Evolutionary conservation across 1,140 invertebrate species (phyloP).

Genomic region (Mercenaria mercenaria): DNA sequence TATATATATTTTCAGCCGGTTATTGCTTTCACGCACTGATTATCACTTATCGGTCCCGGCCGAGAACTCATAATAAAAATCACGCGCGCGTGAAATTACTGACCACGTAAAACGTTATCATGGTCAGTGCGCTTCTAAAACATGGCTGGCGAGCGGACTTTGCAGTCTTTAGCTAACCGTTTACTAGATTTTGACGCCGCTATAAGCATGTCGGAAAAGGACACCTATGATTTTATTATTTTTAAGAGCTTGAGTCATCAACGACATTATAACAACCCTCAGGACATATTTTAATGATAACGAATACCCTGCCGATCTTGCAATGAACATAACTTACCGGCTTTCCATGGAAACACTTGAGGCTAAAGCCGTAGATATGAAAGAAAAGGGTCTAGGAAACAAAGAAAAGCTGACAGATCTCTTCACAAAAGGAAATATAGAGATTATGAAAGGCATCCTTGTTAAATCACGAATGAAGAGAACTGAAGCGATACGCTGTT

Average conservation of each 20-base stretch:
- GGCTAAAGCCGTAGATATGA: not conserved
- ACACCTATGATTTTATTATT: not conserved
- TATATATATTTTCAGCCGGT: too few species aligned
- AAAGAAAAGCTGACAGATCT: not conserved
- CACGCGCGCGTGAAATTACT: too few species aligned
- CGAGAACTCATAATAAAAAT: too few species aligned
- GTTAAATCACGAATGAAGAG: too few species aligned
- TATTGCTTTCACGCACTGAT: too few species aligned
- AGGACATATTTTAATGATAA: not conserved
- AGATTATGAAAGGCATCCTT: not conserved
- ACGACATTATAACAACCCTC: not conserved
- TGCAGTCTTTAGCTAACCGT: not conserved
- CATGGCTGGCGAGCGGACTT: not conserved
- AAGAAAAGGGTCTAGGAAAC: conserved; percentile 22
- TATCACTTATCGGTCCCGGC: too few species aligned
- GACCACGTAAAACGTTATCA: not conserved
- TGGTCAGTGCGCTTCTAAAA: not conserved
- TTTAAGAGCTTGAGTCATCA: not conserved
- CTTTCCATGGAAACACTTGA: not conserved
- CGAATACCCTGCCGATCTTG: too few species aligned
- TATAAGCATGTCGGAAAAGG: not conserved
- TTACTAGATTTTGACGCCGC: not conserved
- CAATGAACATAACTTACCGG: not conserved
- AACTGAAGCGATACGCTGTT: too few species aligned
- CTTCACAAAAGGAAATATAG: not conserved